These are phyloP conservation scores for Thereva unica DNA, from an alignment of 2,888 invertebrate genomes.

Conservation along the genomic window DNA sequence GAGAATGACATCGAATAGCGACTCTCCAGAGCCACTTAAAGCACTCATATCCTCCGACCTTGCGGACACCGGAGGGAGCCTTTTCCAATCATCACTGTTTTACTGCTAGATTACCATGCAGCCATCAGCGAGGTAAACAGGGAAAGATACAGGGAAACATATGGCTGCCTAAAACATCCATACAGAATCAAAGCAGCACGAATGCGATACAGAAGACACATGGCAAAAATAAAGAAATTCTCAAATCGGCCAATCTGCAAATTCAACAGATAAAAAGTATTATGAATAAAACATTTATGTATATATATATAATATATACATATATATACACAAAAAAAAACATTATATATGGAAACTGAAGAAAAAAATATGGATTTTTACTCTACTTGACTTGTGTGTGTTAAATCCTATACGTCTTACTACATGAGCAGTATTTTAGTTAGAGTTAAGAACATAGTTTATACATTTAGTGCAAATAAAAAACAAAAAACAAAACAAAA, in stretches of 20 bases:
- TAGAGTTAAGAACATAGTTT: not conserved
- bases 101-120: too few species aligned
- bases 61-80: too few species aligned
- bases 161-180: constrained; percentile 84
- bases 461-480: too few species aligned
- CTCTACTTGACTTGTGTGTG: not conserved
- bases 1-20: too few species aligned
- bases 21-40: too few species aligned
- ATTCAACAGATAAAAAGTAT: too few species aligned
- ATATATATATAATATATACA: too few species aligned
- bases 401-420: constrained; percentile 17
- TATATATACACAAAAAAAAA: constrained; percentile 9
- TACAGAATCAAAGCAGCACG: constrained; percentile 56
- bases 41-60: too few species aligned
- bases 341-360: not conserved
- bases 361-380: not conserved
- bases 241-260: constrained; percentile 3
- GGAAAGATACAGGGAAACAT: constrained; percentile 84
- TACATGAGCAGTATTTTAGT: constrained; percentile 27
- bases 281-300: too few species aligned
- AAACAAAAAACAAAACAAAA: too few species aligned
- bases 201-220: constrained; percentile 23
- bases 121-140: too few species aligned
- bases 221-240: constrained; percentile 28
- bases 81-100: too few species aligned